A percentile compares a stretch with the other conserved stretches of the same genome.
Conservation (phyloP, 37 sponge, comb jelly and placozoan species). For the Geodia barretti region DNA sequence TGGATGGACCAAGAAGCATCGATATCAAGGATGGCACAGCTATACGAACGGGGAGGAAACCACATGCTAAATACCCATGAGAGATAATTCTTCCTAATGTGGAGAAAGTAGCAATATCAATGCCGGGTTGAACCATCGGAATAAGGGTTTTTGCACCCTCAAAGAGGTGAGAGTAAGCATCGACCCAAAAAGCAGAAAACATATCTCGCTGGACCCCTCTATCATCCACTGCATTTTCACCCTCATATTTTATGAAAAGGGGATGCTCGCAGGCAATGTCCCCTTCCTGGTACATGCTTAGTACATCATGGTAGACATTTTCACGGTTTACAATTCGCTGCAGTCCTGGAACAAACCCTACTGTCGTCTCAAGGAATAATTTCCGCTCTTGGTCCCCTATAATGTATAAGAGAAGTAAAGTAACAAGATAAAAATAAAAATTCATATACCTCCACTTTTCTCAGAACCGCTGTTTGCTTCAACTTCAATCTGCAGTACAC, state of each 20-base stretch:
- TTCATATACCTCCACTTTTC: background rate
- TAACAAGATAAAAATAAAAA: too few relatives aligned
- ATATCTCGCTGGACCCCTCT: conserved; percentile 36
- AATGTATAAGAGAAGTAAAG: background rate
- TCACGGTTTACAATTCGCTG: background rate
- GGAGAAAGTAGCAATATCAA: conserved; percentile 4
- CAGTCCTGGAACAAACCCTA: background rate
- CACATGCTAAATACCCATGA: conserved; percentile 27
- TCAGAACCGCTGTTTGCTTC: background rate
- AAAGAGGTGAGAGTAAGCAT: conserved; percentile 9
- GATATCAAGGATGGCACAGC: conserved; percentile 7
- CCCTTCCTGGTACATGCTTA: conserved; percentile 14
- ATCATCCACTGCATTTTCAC: conserved; percentile 22
- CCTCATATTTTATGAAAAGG: conserved; percentile 5
- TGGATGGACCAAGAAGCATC: background rate
- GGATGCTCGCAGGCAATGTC: conserved; percentile 25
- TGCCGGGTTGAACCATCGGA: conserved; percentile 28
- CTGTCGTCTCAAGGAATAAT: background rate
- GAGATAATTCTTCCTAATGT: conserved; percentile 13
- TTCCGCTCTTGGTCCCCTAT: background rate
- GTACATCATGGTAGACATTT: conserved; percentile 24
- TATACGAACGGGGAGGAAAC: conserved; percentile 12
- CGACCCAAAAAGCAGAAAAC: conserved; percentile 28
- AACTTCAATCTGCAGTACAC: background rate
- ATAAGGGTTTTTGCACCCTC: conserved; percentile 25